Conservation (phyloP, 2,888 invertebrate genomes). For the Craniophora ligustri region DNA sequence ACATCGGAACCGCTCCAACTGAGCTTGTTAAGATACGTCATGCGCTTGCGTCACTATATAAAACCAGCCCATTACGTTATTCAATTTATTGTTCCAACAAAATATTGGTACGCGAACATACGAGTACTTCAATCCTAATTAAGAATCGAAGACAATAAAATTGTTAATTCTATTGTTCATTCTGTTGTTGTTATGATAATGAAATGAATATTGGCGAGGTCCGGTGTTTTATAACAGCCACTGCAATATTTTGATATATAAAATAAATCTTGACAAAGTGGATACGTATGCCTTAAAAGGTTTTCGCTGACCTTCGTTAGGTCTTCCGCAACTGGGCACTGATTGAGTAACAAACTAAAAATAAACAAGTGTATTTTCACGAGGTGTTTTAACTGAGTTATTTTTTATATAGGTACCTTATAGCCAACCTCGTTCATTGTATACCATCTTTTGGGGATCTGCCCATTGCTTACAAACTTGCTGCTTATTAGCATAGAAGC, state of each 20-base stretch:
- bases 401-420: neutral
- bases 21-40: conserved; percentile 38
- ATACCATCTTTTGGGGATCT: conserved; percentile 45
- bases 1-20: conserved; percentile 11
- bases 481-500: conserved; percentile 77
- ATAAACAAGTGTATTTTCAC: too few species aligned
- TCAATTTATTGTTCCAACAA: conserved; percentile 56
- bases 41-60: conserved; percentile 48
- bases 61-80: conserved; percentile 46
- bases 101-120: conserved; percentile 45
- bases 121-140: conserved; percentile 54
- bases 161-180: conserved; percentile 60
- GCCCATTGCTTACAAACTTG: conserved; percentile 75
- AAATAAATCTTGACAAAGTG: neutral
- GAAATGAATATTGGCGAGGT: conserved; percentile 18
- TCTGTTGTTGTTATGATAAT: conserved; percentile 26
- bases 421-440: conserved; percentile 61
- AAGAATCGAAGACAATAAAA: conserved; percentile 59
- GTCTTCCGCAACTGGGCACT: neutral
- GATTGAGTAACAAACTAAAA: neutral
- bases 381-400: neutral
- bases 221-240: neutral
- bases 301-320: neutral
- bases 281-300: neutral
- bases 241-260: neutral